Evolutionary conservation across 1,140 invertebrate genomes (phyloP), one percentile per base, ranked within the genome.

Genomic region (Aphaenogaster ashmeadi): DNA sequence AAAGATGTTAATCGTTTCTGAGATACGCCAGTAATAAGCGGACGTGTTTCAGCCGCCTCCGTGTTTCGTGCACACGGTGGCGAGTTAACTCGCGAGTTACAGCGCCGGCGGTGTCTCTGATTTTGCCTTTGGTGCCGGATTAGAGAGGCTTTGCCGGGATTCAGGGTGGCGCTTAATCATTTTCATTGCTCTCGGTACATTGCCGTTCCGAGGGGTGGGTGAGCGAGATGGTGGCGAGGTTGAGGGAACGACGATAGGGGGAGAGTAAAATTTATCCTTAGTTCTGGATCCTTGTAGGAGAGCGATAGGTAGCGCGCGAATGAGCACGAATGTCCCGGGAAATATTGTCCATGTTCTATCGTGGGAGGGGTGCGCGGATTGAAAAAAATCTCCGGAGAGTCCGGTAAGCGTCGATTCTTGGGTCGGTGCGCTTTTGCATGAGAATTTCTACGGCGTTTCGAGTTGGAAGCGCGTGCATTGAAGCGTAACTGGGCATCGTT

Each of bases 41-140:
- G 41, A 13, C 54, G 44, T 54, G 54, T 54, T 62, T 84, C 67
- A 50, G 54, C 38, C 18, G 38, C 15, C 67, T 36, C 27, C 9
- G 54, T 84, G 80, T 72, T 74, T 74, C 80, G 58, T 47, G 54
- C 54, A 27, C 67, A 33, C 60, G 79, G n/a, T 78, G 71, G 69
- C 71, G 88, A 89, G 89, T 88, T 92, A 91, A 92, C 58, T 75
- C 90, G 83, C 84, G 75, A 88, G 89, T 89, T 90, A 87, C 88
- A 87, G 75, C 62, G 36, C 52, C 52, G 64, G 54, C 91, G 88
- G 91, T 89, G 89, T 92, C 91, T 87, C 88, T 91, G 90, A 94
- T 93, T 88, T 93, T 91, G 89, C 91, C 89, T 94, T 94, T 93
- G 92, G 90, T 89, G 88, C 88, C 84, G 92, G 92, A 94, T 95